Evolutionary conservation across 2,113 vertebrate species (phyloP).

Genomic region (Prunella himalayana): DNA sequence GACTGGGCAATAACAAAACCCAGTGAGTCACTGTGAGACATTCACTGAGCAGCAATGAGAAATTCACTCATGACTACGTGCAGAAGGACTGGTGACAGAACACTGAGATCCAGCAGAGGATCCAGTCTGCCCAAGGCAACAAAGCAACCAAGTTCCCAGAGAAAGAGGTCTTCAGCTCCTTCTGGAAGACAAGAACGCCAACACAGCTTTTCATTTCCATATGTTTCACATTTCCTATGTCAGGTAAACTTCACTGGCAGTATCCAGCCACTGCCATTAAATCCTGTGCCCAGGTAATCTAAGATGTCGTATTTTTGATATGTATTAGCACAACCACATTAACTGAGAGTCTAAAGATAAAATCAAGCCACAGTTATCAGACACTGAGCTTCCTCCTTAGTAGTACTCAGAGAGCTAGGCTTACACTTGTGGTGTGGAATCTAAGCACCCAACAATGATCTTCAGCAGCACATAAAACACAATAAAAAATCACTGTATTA

Average conservation of each 20-base stretch:
- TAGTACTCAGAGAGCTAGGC: not conserved
- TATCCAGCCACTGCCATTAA: not conserved
- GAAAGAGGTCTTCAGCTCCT: not conserved
- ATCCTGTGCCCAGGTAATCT: not conserved
- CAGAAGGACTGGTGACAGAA: not conserved
- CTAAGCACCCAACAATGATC: not conserved
- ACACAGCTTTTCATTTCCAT: not conserved
- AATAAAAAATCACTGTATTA: not conserved
- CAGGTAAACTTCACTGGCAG: not conserved
- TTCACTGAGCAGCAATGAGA: not conserved
- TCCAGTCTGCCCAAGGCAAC: not conserved
- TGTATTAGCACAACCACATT: not conserved
- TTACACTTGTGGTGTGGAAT: not conserved
- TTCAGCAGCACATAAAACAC: not conserved
- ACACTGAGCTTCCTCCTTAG: not conserved
- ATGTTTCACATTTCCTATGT: not conserved
- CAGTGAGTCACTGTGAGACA: conserved; percentile 30
- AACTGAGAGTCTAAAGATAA: not conserved
- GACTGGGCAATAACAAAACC: conserved; percentile 19
- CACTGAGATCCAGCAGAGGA: conserved; percentile 1
- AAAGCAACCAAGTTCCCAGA: not conserved
- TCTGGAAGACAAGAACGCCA: not conserved
- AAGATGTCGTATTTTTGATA: not conserved
- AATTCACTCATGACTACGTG: not conserved
- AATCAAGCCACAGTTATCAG: not conserved